Conservation (phyloP, 2,888 invertebrate species). For the Harmothoe impar region DNA sequence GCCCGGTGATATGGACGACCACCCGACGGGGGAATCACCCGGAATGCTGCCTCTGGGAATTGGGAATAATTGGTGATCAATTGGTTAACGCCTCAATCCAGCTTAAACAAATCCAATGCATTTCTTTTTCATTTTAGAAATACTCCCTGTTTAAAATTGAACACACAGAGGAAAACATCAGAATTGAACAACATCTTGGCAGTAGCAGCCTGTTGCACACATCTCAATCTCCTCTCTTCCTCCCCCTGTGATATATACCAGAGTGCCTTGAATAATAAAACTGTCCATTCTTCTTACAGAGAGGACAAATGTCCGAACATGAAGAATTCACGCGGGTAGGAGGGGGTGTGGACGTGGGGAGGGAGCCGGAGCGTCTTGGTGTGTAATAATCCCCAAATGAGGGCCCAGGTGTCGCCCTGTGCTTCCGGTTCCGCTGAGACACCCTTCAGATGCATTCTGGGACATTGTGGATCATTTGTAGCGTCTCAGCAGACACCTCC, state of each 20-base stretch:
- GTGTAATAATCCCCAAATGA: conserved; percentile 18
- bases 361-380: no score
- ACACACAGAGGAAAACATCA: no score
- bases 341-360: no score
- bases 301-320: background rate
- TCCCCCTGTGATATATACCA: no score
- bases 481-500: conserved; percentile 12
- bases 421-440: conserved; percentile 20
- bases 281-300: no score
- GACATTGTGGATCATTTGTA: conserved; percentile 33
- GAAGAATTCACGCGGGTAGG: background rate
- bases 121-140: no score
- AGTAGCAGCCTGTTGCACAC: no score
- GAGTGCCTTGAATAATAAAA: no score
- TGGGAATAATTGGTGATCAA: background rate
- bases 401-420: conserved; percentile 22
- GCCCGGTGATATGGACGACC: no score
- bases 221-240: no score
- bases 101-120: background rate
- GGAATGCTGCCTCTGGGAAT: conserved; percentile 20
- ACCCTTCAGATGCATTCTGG: conserved; percentile 22
- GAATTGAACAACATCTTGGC: no score
- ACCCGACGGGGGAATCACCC: background rate
- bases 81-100: background rate
- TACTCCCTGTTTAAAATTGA: no score